Evolutionary conservation across 2,888 invertebrate species (phyloP), one percentile per base, ranked within the genome.

Genomic region (Graphium colonna): DNA sequence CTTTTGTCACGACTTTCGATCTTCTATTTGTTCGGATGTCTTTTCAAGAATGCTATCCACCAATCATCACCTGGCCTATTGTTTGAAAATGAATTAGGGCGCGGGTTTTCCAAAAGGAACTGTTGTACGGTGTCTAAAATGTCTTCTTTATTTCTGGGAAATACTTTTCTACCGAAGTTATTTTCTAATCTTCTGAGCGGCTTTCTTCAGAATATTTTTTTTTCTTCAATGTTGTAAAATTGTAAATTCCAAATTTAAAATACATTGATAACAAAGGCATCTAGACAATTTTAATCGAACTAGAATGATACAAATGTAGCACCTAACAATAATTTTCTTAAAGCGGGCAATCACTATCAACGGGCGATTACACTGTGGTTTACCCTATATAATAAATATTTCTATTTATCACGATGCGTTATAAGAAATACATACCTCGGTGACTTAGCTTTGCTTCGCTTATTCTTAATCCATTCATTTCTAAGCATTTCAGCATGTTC

Each of bases 61-160:
- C n/a, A 56, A 21, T 41, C 53, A 49, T 49, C 42, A 8, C 55
- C 57, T 28, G 50, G 57, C 9, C 28, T 36, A 42, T 58, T 55
- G 38, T 55, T 46, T 40, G 13, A 38, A 36, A 58, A 58, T 13
- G 36, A 28, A 58, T 55, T 55, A 13, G 55, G 43, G 17, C 58
- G 42, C 33, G 50, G 55, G 47, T 56, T 53, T 42, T 54, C 41
- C 9, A 9, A 33, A 9, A 54, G 31, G 51, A 54, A 43, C 43
- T 57, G 38, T 38, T n/a, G 40, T 5, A 54, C 51, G 42, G 51
- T 51, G n/a, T 40, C 13, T 46, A 39, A 21, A n/a, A 55, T 28
- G 42, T 58, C 50, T 15, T 57, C 44, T 31, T 9, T 43, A 40
- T 55, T 57, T 33, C 41, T 40, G 31, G 57, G 57, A 28, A 57